Evolutionary conservation across 1,140 invertebrate species (phyloP).

Genomic region (Chrysopa pallens): DNA sequence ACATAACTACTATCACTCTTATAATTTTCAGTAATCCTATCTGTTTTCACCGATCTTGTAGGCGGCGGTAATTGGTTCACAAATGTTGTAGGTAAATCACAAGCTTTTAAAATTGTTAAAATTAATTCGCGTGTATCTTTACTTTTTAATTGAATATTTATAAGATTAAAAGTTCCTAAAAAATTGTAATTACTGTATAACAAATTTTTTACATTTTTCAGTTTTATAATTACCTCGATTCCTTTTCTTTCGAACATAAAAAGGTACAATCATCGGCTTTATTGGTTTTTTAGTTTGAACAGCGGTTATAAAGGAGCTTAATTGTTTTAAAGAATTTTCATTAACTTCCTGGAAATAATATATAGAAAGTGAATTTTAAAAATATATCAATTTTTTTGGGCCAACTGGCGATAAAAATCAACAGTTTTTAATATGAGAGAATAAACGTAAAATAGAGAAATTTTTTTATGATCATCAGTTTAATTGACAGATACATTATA

Average conservation of each 20-base stretch:
- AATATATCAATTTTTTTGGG: too few species aligned
- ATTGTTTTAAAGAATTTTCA: conserved; percentile 74
- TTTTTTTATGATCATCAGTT: too few species aligned
- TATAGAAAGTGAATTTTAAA: conserved; percentile 5
- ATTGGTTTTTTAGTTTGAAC: conserved; percentile 41
- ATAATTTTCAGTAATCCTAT: conserved; percentile 24
- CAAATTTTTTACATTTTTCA: neutral
- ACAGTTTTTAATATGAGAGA: too few species aligned
- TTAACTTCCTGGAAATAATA: conserved; percentile 52
- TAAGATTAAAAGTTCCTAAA: conserved; percentile 43
- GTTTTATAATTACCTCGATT: conserved; percentile 25
- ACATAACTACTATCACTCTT: conserved; percentile 30
- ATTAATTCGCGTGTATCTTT: conserved; percentile 55
- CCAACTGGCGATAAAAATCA: too few species aligned
- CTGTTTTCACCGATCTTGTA: conserved; percentile 5
- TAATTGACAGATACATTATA: too few species aligned
- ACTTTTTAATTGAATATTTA: conserved; percentile 50
- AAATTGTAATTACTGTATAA: conserved; percentile 5
- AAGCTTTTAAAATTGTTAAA: conserved; percentile 55
- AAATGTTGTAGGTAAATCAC: conserved; percentile 67
- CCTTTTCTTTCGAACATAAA: conserved; percentile 51
- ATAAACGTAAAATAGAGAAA: too few species aligned
- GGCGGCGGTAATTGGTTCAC: conserved; percentile 44
- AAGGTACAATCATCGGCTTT: conserved; percentile 40
- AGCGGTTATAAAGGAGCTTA: conserved; percentile 67